A percentile compares a stretch with the other conserved stretches of the same genome.
Evolutionary conservation across 2,113 vertebrate genomes (phyloP).

Genomic region (Tapirus terrestris): DNA sequence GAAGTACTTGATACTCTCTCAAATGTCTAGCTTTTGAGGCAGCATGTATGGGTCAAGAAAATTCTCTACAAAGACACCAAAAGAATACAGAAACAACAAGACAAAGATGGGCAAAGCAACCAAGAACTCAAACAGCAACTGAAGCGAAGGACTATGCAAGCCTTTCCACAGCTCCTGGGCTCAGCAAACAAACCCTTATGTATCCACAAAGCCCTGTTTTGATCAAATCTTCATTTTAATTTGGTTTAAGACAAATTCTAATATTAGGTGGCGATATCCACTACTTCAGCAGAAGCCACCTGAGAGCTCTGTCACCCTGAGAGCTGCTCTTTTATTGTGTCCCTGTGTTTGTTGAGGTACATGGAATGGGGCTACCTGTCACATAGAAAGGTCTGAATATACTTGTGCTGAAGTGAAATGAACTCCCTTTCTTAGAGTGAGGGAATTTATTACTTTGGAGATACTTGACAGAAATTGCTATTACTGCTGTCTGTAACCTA

Average conservation of each 20-base stretch:
- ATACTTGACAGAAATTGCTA: background rate
- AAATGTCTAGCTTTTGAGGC: background rate
- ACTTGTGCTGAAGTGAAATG: background rate
- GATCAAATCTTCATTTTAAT: background rate
- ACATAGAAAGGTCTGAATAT: too few relatives aligned
- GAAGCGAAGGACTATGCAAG: background rate
- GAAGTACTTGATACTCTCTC: background rate
- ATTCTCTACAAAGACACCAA: conserved; percentile 34
- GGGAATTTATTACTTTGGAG: background rate
- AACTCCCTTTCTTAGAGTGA: background rate
- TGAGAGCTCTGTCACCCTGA: background rate
- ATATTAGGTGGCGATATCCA: background rate
- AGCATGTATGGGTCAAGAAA: background rate
- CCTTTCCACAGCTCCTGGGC: background rate
- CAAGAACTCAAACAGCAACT: background rate
- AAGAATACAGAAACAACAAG: background rate
- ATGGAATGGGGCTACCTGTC: background rate
- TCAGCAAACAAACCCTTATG: background rate
- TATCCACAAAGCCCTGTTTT: background rate
- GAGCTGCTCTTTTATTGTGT: background rate
- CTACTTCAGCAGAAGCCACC: background rate
- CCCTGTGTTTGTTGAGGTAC: background rate
- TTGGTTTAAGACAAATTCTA: background rate
- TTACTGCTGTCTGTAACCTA: background rate
- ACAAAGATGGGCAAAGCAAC: background rate